Base-by-base conservation (phyloP, 2,113 vertebrate genomes). In the Anoplopoma fimbria region DNA sequence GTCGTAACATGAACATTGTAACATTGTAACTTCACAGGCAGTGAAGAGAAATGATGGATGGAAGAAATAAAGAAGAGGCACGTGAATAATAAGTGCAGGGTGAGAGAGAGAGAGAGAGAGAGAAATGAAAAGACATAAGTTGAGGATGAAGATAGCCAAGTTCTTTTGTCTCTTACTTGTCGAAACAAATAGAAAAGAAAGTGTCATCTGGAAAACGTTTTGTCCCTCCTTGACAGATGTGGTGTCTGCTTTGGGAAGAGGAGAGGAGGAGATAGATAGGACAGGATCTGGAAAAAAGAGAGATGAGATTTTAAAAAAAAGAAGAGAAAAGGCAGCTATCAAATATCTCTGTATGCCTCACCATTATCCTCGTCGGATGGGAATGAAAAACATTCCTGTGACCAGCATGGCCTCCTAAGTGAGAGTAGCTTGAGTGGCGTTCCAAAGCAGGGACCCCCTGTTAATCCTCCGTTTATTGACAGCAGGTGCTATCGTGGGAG, bases 191-290 rank as follows among this genome's bases (percentile, higher is more conserved):
- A n/a, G 9, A 31, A 14, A 38, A 53, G 49, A 19, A 40, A 34
- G 61, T 21, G 6, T 87, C 81, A 82, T 87, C 81, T 88, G 83
- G 87, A 88, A 76, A 77, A 67, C 23, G 6, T 75, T 79, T 64
- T 9, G 0, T 73, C 61, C 17, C 53, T n/a, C 29, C 21, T 17
- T 9, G 3, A 58, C 79, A 75, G 74, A 89, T 87, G 86, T 34
- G 72, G 83, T 40, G 83, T 9, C 61, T 57, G 49, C 55, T 75
- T 62, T n/a, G 38, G 13, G 68, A 57, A 55, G 57, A 68, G 34
- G 60, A 57, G 29, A 70, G 19, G 29, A 75, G 15, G 33, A 47
- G 71, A 69, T 8, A 27, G 6, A 19, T 12, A 36, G 47, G 23
- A 55, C 14, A 12, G 25, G 70, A 71, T 62, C 42, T n/a, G 23